Evolutionary conservation across 2,888 invertebrate species (phyloP).

Genomic region (Ctenicera cuprea): DNA sequence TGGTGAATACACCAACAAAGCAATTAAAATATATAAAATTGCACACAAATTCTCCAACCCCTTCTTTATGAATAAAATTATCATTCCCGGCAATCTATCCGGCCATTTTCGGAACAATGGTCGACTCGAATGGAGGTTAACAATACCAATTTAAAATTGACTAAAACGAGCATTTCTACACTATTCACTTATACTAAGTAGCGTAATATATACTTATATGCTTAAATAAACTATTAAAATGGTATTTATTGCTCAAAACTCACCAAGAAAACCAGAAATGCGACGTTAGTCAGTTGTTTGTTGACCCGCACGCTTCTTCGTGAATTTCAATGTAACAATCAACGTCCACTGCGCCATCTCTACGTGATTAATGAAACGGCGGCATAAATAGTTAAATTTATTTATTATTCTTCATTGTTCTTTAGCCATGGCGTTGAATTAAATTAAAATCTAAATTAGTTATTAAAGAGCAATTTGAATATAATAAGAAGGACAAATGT

Average conservation of each 20-base stretch:
- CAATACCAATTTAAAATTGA: slow-evolving; percentile 21
- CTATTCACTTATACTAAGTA: background rate
- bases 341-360: slow-evolving; percentile 28
- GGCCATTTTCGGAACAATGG: slow-evolving; percentile 33
- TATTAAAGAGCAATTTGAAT: no score
- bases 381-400: background rate
- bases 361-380: background rate
- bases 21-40: background rate
- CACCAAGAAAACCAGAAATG: slow-evolving; percentile 21
- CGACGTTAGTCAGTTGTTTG: slow-evolving; percentile 30
- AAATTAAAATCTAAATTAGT: background rate
- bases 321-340: slow-evolving; percentile 37
- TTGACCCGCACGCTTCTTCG: background rate
- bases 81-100: background rate
- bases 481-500: no score
- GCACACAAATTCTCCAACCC: background rate
- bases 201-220: background rate
- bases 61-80: no score
- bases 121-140: slow-evolving; percentile 19
- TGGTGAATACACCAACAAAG: no score
- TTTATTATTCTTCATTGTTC: slow-evolving; percentile 27
- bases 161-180: background rate
- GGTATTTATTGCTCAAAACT: background rate
- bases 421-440: background rate
- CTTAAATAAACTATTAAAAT: background rate